Evolutionary conservation across 2,113 vertebrate genomes (phyloP).

Genomic region (Tragelaphus strepsiceros): DNA sequence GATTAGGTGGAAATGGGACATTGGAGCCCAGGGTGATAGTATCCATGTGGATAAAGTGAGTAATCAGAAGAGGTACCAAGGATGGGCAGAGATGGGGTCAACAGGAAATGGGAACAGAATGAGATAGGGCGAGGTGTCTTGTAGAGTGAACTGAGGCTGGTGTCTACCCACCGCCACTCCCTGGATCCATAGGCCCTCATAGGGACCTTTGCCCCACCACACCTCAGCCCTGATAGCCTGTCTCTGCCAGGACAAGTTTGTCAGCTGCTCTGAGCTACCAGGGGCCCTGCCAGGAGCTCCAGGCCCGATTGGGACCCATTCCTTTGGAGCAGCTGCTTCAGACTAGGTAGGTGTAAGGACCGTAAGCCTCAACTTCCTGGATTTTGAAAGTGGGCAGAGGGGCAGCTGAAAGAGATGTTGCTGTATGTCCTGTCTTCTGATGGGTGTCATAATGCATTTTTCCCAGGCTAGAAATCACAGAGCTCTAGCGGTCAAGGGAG

Average conservation of each 20-base stretch:
- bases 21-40: neutral
- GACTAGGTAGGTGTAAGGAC: conserved; percentile 55
- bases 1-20: conserved; percentile 25
- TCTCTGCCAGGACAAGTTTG: conserved; percentile 26
- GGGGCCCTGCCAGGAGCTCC: neutral
- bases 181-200: neutral
- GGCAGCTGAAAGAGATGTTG: neutral
- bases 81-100: neutral
- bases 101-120: neutral
- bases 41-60: neutral
- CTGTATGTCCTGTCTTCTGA: neutral
- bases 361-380: neutral
- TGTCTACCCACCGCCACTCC: conserved; percentile 44
- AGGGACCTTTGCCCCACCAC: conserved; percentile 66
- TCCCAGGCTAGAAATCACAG: conserved; percentile 1
- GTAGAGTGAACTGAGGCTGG: neutral
- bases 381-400: neutral
- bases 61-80: neutral
- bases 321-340: conserved; percentile 35
- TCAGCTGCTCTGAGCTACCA: conserved; percentile 21
- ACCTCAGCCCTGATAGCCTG: conserved; percentile 20
- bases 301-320: neutral
- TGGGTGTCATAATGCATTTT: neutral
- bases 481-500: neutral
- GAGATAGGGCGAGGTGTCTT: neutral